Evolutionary conservation across 1,140 invertebrate genomes (phyloP), one percentile per base, ranked within the genome.

Genomic region (Ptiloglossa arizonensis): DNA sequence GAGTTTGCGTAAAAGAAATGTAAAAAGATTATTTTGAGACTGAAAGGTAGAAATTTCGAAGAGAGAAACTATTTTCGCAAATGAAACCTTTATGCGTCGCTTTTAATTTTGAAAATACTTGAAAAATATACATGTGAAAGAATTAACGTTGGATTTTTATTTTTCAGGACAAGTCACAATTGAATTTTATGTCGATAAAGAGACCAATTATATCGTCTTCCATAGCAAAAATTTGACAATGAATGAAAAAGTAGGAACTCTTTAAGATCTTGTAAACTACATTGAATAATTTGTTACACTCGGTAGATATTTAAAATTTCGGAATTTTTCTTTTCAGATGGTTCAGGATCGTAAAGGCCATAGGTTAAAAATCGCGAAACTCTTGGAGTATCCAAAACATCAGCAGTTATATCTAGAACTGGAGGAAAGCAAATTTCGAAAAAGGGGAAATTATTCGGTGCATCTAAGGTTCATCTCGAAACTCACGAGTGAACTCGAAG

Each of bases 191-290:
- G 96, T 98, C 57, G 95, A 96, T 85, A 94, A 96, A 89, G 96
- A 97, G 87, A 97, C 97, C 46, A 95, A 96, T 89, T 98, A 97
- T 91, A 96, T 99, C 87, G 96, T 99, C 72, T 94, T 99, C 77
- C 98, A 99, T 93, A 95, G 96, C 85, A 96, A 97, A 90, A 96
- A 98, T 88, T 94, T 99, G 90, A 97, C 97, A 88, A 96, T 99
- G 77, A 96, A 95, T 6, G 96, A 97, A 89, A 95, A 97, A 89
- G 96, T 96, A 81, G 92, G 91, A 89, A 54, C 38, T 13, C 27
- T 8, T 22, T 5, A 56, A 44, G 32, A 72, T n/a, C n/a, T n/a
- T n/a, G n/a, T n/a, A n/a, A n/a, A n/a, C 4, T 70, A 24, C 13
- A 32, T 13, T 59, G 1, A 32, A 9, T 2, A 5, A n/a, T 41